A percentile compares a stretch with the other conserved stretches of the same genome.
phyloP scores from a whole-genome alignment of 2,113 vertebrate species.

The Spea multiplicata region DNA sequence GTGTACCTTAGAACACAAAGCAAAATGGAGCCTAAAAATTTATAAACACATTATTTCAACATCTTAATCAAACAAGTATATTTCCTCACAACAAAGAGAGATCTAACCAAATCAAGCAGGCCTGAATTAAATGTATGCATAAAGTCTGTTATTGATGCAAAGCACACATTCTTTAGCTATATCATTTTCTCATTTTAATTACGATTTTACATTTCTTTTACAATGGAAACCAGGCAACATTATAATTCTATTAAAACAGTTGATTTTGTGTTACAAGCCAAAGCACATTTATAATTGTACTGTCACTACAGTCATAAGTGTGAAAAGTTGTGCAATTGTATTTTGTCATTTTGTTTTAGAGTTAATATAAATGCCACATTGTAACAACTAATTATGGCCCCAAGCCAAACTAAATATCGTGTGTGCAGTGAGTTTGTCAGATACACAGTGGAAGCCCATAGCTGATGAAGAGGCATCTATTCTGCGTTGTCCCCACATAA shows the following conservation, averaged over 20 bases:
- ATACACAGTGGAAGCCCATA: slow-evolving; percentile 7
- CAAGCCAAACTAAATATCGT: slow-evolving; percentile 15
- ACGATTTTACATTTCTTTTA: not conserved
- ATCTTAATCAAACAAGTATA: too few relatives aligned
- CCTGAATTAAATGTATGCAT: not conserved
- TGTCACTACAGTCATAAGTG: not conserved
- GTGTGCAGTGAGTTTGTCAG: slow-evolving; percentile 28
- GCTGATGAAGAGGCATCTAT: slow-evolving; percentile 19
- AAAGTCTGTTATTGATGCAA: not conserved
- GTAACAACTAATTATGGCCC: slow-evolving; percentile 16
- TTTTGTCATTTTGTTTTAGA: slow-evolving; percentile 18
- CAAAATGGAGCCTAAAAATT: too few relatives aligned
- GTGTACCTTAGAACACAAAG: too few relatives aligned
- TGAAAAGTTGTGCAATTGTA: slow-evolving; percentile 5
- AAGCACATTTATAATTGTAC: slow-evolving; percentile 9
- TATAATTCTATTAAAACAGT: not conserved
- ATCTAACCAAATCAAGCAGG: not conserved
- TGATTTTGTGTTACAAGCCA: not conserved
- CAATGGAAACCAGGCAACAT: not conserved
- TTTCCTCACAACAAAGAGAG: too few relatives aligned
- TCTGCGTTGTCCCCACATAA: slow-evolving; percentile 10
- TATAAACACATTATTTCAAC: too few relatives aligned
- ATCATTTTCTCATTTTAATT: not conserved
- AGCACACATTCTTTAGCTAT: not conserved
- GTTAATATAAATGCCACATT: slow-evolving; percentile 7